Base-by-base conservation (phyloP, 1,140 invertebrate genomes). In the Colletes latitarsis region DNA sequence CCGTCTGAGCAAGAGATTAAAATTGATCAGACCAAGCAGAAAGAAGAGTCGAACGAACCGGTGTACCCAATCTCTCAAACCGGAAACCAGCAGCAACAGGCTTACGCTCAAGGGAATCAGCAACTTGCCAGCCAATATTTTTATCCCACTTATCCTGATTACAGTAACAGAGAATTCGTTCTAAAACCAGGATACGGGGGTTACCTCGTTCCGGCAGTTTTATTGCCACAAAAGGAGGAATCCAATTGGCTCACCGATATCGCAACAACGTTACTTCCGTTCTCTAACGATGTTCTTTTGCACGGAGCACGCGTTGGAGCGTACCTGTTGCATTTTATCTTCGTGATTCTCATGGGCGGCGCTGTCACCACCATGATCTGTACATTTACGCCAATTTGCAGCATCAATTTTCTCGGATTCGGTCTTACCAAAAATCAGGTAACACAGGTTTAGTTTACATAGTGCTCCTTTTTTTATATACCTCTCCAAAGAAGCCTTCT, bases 341-440 rank as follows among this genome's bases (percentile, higher is more conserved):
- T 88, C 4, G 69, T 93, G 8, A 39, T 93, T 4, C 1, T 93
- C 4, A 30, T 94, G 0, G 93, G 93, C 12, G 83, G 91, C 17
- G 46, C 89, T 15, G 85, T 96, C 4, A 95, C 94, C 0, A 93
- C 94, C 3, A 92, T 94, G 1, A 84, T 96, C 0, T 97, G 96
- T 83, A 93, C 94, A 1, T 94, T 96, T 21, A 96, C 96, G 0
- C 94, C 95, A 9, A 82, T 96, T 43, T 97, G 96, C 86, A 93
- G 93, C 0, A 94, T 96, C 39, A 92, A 93, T 3, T 95, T 95
- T 85, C 85, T 94, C 30, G 94, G 94, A 10, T 88, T 94, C 0
- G 93, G 93, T 6, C 91, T 93, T 17, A 84, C 88, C 12, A 88
- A 88, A 39, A 80, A 89, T 86, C 88, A 75, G 78, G 81, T 79